phyloP scores from a whole-genome alignment of 2,888 invertebrate species.

The Germaria angustata region DNA sequence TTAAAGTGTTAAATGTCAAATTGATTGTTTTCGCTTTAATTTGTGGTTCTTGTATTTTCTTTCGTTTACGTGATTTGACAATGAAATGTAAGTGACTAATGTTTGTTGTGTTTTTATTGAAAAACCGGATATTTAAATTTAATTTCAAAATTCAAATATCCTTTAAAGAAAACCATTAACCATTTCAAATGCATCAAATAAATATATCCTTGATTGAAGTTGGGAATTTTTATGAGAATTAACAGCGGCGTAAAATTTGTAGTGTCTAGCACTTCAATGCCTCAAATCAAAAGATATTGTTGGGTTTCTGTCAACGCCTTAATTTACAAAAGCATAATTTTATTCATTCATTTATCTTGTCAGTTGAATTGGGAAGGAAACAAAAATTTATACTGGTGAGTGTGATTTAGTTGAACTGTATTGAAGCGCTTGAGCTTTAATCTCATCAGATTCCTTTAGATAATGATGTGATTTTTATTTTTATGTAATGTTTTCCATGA shows the following conservation, averaged over 20 bases:
- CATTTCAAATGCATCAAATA: not conserved
- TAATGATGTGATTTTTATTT: too few relatives aligned
- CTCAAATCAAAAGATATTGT: not conserved
- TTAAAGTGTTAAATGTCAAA: slow-evolving; percentile 53
- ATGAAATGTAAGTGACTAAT: slow-evolving; percentile 48
- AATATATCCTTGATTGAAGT: not conserved
- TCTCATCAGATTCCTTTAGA: too few relatives aligned
- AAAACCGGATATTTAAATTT: slow-evolving; percentile 65
- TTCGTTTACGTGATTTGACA: slow-evolving; percentile 3
- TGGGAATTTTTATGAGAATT: not conserved
- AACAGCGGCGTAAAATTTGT: not conserved
- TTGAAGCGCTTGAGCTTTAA: too few relatives aligned
- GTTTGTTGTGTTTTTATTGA: slow-evolving; percentile 45
- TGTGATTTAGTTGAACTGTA: too few relatives aligned
- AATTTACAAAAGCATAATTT: not conserved
- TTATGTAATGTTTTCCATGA: too few relatives aligned
- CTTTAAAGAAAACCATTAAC: slow-evolving; percentile 28
- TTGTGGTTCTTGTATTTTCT: slow-evolving; percentile 7
- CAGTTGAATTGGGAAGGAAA: too few relatives aligned
- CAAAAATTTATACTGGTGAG: too few relatives aligned
- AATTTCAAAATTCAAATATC: slow-evolving; percentile 26
- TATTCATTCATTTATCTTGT: not conserved
- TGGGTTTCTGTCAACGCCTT: not conserved
- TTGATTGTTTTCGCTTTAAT: slow-evolving; percentile 52
- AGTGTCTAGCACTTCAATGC: not conserved